Percentiles rank a stretch among this genome's conserved stretches.
Conservation (phyloP, 2,113 vertebrate species). For the Xenopus borealis region DNA sequence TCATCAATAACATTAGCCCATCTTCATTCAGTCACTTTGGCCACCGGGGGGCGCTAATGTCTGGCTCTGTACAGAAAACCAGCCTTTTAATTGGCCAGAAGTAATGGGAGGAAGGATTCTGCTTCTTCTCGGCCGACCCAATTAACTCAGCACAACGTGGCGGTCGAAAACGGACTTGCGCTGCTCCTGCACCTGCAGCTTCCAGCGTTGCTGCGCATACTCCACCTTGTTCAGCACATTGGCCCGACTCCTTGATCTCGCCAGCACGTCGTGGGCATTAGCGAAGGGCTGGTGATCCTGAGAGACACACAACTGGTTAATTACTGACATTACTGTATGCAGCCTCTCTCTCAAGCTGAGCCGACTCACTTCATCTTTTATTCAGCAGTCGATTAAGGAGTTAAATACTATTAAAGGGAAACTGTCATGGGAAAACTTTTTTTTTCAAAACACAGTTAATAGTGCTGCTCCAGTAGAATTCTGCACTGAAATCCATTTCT, state of each 20-base stretch:
- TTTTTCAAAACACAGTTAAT: no score
- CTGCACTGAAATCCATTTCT: no score
- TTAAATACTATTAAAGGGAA: no score
- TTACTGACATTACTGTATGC: background rate
- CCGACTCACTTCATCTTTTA: no score
- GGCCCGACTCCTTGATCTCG: conserved; percentile 83
- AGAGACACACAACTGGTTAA: background rate
- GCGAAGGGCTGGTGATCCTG: conserved; percentile 96
- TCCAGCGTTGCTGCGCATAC: conserved; percentile 96
- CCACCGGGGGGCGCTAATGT: background rate
- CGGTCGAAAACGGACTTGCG: conserved; percentile 96
- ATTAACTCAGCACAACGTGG: conserved; percentile 94
- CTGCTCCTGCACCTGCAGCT: conserved; percentile 94
- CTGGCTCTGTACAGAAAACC: background rate
- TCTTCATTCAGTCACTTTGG: background rate
- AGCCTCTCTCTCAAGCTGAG: background rate
- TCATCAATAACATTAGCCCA: background rate
- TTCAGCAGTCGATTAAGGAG: no score
- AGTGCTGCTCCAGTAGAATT: no score
- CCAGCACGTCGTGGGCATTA: conserved; percentile 90
- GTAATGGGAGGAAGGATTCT: background rate
- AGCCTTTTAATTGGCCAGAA: background rate
- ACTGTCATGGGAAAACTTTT: no score
- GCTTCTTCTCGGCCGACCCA: background rate
- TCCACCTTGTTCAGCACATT: conserved; percentile 97